Base-by-base conservation (phyloP, 2,888 invertebrate species). In the Chrysomela aeneicollis region DNA sequence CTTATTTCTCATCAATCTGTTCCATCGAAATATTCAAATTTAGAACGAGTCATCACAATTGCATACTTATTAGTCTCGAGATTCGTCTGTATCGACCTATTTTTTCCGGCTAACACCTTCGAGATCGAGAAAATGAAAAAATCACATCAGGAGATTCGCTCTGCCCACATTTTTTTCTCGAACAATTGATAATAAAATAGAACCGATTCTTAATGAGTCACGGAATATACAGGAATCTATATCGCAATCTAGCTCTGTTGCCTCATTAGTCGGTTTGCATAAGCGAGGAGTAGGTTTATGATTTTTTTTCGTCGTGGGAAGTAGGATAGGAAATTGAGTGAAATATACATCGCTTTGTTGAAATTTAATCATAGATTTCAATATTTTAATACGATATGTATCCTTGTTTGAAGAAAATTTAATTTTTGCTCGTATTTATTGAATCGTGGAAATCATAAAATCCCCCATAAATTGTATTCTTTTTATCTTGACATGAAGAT, bases 231-330 rank as follows among this genome's bases (percentile, higher is more conserved):
- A 63, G 58, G 57, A 67, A 50, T 54, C 37, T 61, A 60, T 63
- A 62, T 59, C 50, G 63, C 63, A 60, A 63, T 51, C 58, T 63
- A 35, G 52, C 42, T 58, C 46, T 53, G 53, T 63, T 63, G 57
- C 63, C 46, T 63, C 57, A 67, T 67, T 67, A 42, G 42, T 42
- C 15, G 61, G 63, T 54, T 53, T 67, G 60, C 61, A 63, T 63
- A 67, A 42, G 42, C 42, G 42, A 42, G 42, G n/a, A 46, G 50
- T 59, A 51, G n/a, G n/a, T n/a, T n/a, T 50, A 50, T 30, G 42
- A 60, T 49, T 59, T 50, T 59, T 59, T 35, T n/a, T 5, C 50
- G 19, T 50, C 52, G 22, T 52, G 60, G 50, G 60, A 60, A 60
- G 51, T 60, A 52, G 60, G 60, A 52, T 60, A 52, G 32, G 60